These are phyloP conservation scores for Molanna angustata DNA, from an alignment of 2,888 invertebrate species.

Conservation along the genomic window DNA sequence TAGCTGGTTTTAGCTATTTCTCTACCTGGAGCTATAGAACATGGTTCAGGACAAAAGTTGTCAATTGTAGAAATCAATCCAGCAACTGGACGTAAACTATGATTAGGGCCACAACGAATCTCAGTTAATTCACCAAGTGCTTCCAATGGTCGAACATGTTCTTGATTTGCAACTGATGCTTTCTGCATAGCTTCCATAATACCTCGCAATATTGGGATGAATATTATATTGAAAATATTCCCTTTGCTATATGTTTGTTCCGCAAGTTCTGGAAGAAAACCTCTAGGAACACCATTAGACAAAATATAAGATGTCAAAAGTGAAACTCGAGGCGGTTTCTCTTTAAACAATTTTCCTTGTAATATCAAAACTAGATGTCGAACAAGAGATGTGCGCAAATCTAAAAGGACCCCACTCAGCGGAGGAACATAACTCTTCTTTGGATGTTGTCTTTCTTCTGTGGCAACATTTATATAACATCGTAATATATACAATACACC, in stretches of 20 bases:
- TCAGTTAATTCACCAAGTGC: conserved; percentile 79
- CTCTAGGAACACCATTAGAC: conserved; percentile 68
- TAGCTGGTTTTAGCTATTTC: conserved; percentile 84
- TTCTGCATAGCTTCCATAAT: conserved; percentile 66
- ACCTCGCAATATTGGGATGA: conserved; percentile 67
- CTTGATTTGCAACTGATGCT: conserved; percentile 66
- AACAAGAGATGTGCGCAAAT: conserved; percentile 53
- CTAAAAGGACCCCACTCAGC: conserved; percentile 60
- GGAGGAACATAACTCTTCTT: conserved; percentile 75
- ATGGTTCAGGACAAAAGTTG: conserved; percentile 71
- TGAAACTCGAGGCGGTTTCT: conserved; percentile 51
- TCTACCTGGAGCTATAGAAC: conserved; percentile 76
- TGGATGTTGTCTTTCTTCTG: conserved; percentile 73
- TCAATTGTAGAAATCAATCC: conserved; percentile 61
- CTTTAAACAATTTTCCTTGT: conserved; percentile 54
- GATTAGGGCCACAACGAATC: conserved; percentile 65
- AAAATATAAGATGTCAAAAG: conserved; percentile 68
- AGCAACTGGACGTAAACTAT: conserved; percentile 75
- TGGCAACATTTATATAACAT: conserved; percentile 64
- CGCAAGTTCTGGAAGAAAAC: conserved; percentile 68
- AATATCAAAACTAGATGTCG: conserved; percentile 58
- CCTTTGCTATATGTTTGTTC: conserved; percentile 60
- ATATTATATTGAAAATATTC: conserved; percentile 57
- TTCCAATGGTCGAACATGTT: conserved; percentile 64
- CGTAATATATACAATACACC: conserved; percentile 23